A percentile compares a stretch with the other conserved stretches of the same genome.
phyloP scores from a whole-genome alignment of 1,140 invertebrate species.

The Anoplolepis gracilipes region DNA sequence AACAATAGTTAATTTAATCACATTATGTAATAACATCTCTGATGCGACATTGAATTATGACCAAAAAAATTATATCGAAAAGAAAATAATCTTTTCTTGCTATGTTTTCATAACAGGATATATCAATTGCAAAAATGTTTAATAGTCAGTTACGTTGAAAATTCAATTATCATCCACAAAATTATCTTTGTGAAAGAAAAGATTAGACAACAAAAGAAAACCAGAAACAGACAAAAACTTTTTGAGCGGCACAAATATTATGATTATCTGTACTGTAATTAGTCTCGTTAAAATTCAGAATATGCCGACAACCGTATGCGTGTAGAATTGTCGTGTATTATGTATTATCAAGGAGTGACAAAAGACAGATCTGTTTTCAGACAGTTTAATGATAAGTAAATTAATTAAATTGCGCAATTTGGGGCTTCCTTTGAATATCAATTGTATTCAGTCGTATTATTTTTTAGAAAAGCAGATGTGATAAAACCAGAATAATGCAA shows the following conservation, averaged over 20 bases:
- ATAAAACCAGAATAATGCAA: neutral
- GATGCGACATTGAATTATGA: slow-evolving; percentile 22
- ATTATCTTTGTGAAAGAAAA: neutral
- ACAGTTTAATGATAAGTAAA: neutral
- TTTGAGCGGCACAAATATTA: neutral
- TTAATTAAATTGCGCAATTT: neutral
- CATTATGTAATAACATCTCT: neutral
- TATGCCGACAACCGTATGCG: neutral
- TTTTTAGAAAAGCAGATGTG: neutral
- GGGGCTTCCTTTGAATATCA: neutral
- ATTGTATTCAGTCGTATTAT: neutral
- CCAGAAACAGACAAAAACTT: neutral
- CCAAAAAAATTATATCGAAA: slow-evolving; percentile 12
- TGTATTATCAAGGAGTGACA: neutral
- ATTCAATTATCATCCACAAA: neutral
- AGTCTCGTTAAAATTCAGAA: slow-evolving; percentile 30
- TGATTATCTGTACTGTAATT: neutral
- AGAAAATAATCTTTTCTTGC: neutral
- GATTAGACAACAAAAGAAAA: too few relatives aligned
- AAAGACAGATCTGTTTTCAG: neutral
- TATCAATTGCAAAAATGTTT: neutral
- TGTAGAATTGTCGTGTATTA: neutral
- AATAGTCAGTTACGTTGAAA: too few relatives aligned
- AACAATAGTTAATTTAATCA: too few relatives aligned
- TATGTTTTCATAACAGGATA: neutral